phyloP scores from a whole-genome alignment of 2,113 vertebrate genomes.

The Mystacornis crossleyi region DNA sequence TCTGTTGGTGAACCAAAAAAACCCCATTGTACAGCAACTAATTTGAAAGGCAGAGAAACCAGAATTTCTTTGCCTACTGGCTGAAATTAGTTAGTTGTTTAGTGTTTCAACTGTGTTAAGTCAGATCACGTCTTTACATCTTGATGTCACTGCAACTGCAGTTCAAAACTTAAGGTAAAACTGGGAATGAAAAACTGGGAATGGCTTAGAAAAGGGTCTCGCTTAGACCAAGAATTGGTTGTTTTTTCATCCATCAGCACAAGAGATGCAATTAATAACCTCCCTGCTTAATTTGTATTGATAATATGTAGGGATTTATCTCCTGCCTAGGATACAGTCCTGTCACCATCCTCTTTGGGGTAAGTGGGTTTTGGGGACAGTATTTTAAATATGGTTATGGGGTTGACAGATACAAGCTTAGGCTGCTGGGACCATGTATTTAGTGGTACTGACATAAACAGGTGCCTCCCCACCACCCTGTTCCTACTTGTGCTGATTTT shows the following conservation, averaged over 20 bases:
- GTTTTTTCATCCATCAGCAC: not conserved
- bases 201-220: not conserved
- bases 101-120: not conserved
- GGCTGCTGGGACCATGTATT: not conserved
- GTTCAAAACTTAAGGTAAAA: not conserved
- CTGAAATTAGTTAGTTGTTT: not conserved
- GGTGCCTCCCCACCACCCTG: not conserved
- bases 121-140: not conserved
- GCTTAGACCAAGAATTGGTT: not conserved
- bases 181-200: not conserved
- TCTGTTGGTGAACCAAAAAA: not conserved
- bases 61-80: not conserved
- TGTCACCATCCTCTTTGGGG: not conserved
- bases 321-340: not conserved
- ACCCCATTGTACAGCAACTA: not conserved
- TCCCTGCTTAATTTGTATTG: not conserved
- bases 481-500: not conserved
- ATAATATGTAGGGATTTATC: not conserved
- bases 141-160: not conserved
- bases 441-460: not conserved
- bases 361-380: not conserved
- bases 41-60: not conserved
- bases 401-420: not conserved
- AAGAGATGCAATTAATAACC: not conserved
- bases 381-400: not conserved